These are phyloP conservation scores for Tetropium fuscum DNA, from an alignment of 2,888 invertebrate genomes.

Conservation along the genomic window DNA sequence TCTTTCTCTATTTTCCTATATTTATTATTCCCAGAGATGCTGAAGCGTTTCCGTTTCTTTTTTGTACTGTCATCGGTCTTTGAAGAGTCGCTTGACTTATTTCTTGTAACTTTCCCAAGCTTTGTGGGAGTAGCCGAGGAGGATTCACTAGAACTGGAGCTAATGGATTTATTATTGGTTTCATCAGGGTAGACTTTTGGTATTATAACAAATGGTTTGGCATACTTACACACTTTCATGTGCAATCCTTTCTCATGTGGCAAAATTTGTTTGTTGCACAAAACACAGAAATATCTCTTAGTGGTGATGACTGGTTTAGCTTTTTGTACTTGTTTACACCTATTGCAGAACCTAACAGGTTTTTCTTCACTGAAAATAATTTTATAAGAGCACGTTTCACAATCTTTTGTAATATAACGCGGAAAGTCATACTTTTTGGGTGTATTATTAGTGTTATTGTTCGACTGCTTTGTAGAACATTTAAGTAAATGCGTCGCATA, in stretches of 20 bases:
- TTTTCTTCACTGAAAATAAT: constrained; percentile 46
- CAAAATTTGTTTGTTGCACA: constrained; percentile 54
- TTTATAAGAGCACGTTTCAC: constrained; percentile 40
- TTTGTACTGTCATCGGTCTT: constrained; percentile 37
- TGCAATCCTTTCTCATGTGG: constrained; percentile 46
- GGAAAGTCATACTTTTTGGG: constrained; percentile 12
- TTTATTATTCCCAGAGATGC: constrained; percentile 1
- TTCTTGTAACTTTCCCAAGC: constrained; percentile 3
- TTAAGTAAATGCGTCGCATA: constrained; percentile 55
- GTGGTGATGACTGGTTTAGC: constrained; percentile 2
- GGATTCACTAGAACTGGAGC: constrained; percentile 21
- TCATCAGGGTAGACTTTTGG: constrained; percentile 11
- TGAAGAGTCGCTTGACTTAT: constrained; percentile 5
- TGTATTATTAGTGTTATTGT: background rate
- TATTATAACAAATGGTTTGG: constrained; percentile 50
- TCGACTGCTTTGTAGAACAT: constrained; percentile 45
- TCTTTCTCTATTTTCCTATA: constrained; percentile 32
- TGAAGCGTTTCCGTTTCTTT: constrained; percentile 47
- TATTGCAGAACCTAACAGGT: constrained; percentile 40
- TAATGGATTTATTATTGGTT: constrained; percentile 3
- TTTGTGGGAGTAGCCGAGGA: constrained; percentile 9
- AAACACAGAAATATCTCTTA: constrained; percentile 50
- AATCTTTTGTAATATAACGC: constrained; percentile 38
- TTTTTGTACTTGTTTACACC: constrained; percentile 37
- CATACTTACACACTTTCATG: constrained; percentile 51